phyloP scores from a whole-genome alignment of 2,888 invertebrate species.

The Nephrotoma guestfalica region DNA sequence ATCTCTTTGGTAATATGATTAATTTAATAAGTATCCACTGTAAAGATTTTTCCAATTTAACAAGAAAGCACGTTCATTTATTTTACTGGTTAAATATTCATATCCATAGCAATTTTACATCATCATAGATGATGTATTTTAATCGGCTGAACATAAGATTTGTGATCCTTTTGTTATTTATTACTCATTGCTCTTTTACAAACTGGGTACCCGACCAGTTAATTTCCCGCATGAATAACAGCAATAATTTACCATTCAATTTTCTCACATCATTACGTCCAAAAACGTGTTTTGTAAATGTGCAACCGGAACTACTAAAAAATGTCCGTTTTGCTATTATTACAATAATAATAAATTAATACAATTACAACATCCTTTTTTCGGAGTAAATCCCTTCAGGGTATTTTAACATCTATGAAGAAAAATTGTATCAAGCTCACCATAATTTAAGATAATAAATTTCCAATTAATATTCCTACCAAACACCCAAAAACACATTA shows the following conservation, averaged over 20 bases:
- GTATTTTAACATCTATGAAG: neutral
- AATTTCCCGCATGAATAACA: no score
- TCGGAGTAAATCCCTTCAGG: neutral
- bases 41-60: no score
- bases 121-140: no score
- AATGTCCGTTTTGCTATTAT: neutral
- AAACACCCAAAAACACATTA: neutral
- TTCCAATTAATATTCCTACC: neutral
- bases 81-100: no score
- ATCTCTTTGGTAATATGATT: no score
- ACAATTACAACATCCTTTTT: neutral
- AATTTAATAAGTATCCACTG: no score
- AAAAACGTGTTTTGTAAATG: neutral
- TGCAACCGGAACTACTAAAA: neutral
- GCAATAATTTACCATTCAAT: neutral
- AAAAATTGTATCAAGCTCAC: neutral
- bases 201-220: no score
- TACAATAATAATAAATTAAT: neutral
- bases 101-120: no score
- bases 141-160: no score
- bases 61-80: no score
- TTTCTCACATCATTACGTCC: neutral
- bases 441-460: neutral
- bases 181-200: no score
- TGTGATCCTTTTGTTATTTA: no score